These are phyloP conservation scores for Phrynocephalus vlangalii DNA, from an alignment of 2,797 vertebrate species.

Conservation along the genomic window DNA sequence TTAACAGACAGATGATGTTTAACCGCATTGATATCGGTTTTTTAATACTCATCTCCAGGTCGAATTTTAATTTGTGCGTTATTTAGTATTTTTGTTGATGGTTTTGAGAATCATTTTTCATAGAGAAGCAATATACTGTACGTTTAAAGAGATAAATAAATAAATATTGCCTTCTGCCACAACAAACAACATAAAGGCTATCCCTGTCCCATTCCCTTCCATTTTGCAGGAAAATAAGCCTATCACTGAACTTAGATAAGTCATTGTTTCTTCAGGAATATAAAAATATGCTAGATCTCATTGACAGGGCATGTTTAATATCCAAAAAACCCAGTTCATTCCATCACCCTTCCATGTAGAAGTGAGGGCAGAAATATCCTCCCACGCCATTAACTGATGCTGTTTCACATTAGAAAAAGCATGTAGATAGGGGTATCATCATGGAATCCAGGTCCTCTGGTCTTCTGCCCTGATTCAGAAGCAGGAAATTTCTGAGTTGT, in stretches of 20 bases:
- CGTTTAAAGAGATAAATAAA: neutral
- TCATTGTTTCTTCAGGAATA: neutral
- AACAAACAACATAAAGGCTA: neutral
- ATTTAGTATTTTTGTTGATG: neutral
- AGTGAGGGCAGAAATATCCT: neutral
- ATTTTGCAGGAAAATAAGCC: neutral
- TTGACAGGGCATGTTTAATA: neutral
- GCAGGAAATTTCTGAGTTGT: too few relatives aligned
- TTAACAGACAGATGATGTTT: neutral
- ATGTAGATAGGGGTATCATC: too few relatives aligned
- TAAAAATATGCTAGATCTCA: neutral
- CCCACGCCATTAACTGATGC: neutral
- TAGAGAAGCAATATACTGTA: too few relatives aligned
- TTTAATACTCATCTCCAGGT: neutral
- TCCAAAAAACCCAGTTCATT: neutral
- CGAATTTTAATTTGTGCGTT: neutral
- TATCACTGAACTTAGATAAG: neutral
- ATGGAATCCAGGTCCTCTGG: too few relatives aligned
- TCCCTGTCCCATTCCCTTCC: neutral
- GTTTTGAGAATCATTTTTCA: too few relatives aligned
- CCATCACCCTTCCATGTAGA: neutral
- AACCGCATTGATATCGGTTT: neutral
- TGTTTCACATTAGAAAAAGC: too few relatives aligned
- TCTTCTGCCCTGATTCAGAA: too few relatives aligned
- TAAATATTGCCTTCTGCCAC: neutral